Percentiles rank a stretch among this genome's conserved stretches.
These are phyloP conservation scores for Invenusta paracnida DNA, from an alignment of 2,888 invertebrate genomes.

Conservation along the genomic window DNA sequence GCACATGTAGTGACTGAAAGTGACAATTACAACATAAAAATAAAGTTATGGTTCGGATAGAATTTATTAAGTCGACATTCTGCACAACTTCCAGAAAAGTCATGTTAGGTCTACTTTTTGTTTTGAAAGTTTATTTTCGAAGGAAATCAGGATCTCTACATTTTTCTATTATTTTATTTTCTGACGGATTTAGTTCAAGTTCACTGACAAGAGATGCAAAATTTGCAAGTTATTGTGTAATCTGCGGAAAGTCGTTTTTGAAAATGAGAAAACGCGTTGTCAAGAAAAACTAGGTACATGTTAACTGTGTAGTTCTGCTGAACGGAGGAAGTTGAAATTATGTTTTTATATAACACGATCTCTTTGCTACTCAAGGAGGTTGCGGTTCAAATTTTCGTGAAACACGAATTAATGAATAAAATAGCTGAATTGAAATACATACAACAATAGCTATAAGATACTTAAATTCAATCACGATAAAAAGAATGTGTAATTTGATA, in stretches of 20 bases:
- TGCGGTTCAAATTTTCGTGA: background rate
- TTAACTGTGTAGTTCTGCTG: background rate
- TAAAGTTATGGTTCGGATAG: background rate
- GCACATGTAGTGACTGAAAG: background rate
- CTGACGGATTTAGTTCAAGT: background rate
- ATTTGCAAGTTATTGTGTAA: background rate
- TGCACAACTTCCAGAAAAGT: background rate
- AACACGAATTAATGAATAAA: too few species aligned
- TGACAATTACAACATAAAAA: background rate
- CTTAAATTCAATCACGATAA: too few species aligned
- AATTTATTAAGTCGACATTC: background rate
- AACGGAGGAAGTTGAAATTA: background rate
- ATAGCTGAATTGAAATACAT: too few species aligned
- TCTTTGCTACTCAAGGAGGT: background rate
- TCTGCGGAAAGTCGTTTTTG: background rate
- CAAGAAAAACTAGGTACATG: background rate
- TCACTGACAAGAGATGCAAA: background rate
- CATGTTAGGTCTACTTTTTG: background rate
- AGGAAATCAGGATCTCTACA: background rate
- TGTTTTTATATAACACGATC: background rate
- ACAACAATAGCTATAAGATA: too few species aligned
- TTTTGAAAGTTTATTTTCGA: background rate
- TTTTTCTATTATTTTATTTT: background rate
- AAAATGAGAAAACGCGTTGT: background rate
- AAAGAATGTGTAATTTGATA: too few species aligned